Conservation (phyloP, 2,797 vertebrate species). For the Chaunax sp. region DNA sequence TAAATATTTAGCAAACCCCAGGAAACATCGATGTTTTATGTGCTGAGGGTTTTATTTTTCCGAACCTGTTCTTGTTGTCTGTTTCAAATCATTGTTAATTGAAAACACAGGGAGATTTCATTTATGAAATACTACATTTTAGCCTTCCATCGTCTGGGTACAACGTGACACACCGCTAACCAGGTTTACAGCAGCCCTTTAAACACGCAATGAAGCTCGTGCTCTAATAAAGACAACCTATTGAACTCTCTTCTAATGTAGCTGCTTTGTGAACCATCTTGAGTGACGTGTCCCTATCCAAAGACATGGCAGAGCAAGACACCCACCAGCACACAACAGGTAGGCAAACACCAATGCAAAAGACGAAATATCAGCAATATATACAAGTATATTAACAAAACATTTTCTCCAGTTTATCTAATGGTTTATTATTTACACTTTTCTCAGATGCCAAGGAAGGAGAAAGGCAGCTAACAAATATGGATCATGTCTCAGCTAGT, state of each 20-base stretch:
- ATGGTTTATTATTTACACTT: neutral
- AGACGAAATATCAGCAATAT: neutral
- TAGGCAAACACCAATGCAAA: neutral
- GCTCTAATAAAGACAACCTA: too few relatives aligned
- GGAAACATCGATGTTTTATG: too few relatives aligned
- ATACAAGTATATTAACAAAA: neutral
- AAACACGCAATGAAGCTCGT: too few relatives aligned
- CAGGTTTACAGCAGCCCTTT: slow-evolving; percentile 8
- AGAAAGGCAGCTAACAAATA: neutral
- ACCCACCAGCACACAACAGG: neutral
- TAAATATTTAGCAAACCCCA: too few relatives aligned
- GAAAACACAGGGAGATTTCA: too few relatives aligned
- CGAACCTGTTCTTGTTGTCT: too few relatives aligned
- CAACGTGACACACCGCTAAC: too few relatives aligned
- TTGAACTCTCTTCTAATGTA: neutral
- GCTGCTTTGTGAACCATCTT: slow-evolving; percentile 17
- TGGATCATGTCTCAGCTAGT: neutral
- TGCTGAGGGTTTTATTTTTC: too few relatives aligned
- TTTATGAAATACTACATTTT: too few relatives aligned
- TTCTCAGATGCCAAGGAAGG: slow-evolving; percentile 3
- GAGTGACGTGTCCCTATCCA: slow-evolving; percentile 4
- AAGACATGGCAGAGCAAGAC: slow-evolving; percentile 53
- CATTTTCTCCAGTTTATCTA: neutral
- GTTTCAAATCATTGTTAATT: too few relatives aligned
- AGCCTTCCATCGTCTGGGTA: too few relatives aligned